A percentile compares a stretch with the other conserved stretches of the same genome.
Conservation (phyloP, 1,140 invertebrate species). For the Leguminivora glycinivorella region DNA sequence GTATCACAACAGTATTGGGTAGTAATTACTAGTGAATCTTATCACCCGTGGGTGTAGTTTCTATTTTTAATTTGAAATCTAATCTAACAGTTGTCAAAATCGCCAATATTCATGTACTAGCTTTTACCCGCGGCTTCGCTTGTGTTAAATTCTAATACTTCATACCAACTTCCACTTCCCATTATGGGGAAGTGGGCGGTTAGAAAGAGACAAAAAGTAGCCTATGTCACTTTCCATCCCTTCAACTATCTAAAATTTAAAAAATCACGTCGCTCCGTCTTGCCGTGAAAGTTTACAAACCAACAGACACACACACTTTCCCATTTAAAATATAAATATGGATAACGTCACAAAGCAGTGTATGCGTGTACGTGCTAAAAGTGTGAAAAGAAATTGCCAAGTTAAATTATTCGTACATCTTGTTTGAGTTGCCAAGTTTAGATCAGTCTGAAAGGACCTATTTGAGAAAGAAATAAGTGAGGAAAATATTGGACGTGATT, state of each 20-base stretch:
- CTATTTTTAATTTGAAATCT: background rate
- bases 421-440: background rate
- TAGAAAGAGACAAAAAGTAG: too few species aligned
- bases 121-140: too few species aligned
- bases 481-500: background rate
- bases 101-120: background rate
- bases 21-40: background rate
- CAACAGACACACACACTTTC: too few species aligned
- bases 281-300: too few species aligned
- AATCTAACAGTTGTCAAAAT: background rate
- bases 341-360: background rate
- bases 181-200: too few species aligned
- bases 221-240: too few species aligned
- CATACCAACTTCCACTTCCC: too few species aligned
- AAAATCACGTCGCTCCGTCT: too few species aligned
- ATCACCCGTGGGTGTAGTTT: conserved; percentile 5
- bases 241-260: too few species aligned
- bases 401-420: background rate
- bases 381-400: background rate
- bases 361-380: background rate
- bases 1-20: background rate
- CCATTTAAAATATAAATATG: too few species aligned
- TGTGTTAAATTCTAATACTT: too few species aligned
- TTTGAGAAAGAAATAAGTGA: background rate
- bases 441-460: background rate